phyloP scores from a whole-genome alignment of 2,888 invertebrate genomes.

The Trissonchulus latispiculum region DNA sequence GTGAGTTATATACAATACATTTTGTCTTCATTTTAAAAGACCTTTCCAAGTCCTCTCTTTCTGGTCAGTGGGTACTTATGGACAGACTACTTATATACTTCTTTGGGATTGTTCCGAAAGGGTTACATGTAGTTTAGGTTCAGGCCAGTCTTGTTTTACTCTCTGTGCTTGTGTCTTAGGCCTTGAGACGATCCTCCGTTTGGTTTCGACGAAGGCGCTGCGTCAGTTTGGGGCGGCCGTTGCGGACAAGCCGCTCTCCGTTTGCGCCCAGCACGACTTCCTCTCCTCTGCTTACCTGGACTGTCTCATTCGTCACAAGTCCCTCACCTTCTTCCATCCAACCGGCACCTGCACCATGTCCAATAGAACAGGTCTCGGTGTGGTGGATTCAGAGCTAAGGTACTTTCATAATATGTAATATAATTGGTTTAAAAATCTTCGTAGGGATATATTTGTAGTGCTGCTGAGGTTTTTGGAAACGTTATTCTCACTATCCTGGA shows the following conservation, averaged over 20 bases:
- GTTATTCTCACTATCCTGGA: too few relatives aligned
- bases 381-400: slow-evolving; percentile 16
- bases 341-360: slow-evolving; percentile 19
- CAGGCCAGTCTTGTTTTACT: background rate
- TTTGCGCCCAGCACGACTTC: slow-evolving; percentile 6
- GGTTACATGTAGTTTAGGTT: too few relatives aligned
- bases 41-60: too few relatives aligned
- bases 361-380: background rate
- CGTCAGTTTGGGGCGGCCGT: background rate
- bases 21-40: too few relatives aligned
- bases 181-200: background rate
- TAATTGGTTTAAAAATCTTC: too few relatives aligned
- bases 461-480: too few relatives aligned
- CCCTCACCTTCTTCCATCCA: slow-evolving; percentile 15
- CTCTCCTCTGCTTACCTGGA: background rate
- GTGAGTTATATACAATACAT: too few relatives aligned
- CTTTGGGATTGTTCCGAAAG: too few relatives aligned
- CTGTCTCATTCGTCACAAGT: slow-evolving; percentile 11
- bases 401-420: too few relatives aligned
- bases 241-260: background rate
- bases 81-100: too few relatives aligned
- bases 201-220: background rate
- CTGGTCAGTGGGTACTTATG: too few relatives aligned
- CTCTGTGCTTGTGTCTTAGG: background rate
- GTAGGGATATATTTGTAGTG: too few relatives aligned